A percentile compares a stretch with the other conserved stretches of the same genome.
phyloP scores from a whole-genome alignment of 2,888 invertebrate species.

The Orchesellides sinensis region DNA sequence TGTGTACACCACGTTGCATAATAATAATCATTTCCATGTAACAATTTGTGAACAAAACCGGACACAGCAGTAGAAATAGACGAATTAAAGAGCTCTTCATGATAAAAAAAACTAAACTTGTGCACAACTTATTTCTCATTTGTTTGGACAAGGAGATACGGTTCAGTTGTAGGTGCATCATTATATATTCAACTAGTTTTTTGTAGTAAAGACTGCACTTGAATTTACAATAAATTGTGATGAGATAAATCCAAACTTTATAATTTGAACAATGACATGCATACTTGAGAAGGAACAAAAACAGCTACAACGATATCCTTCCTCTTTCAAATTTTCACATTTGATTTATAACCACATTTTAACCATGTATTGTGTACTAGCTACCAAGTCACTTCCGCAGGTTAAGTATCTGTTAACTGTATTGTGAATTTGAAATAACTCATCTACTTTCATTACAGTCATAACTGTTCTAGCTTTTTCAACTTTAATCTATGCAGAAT shows the following conservation, averaged over 20 bases:
- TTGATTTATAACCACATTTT: constrained; percentile 24
- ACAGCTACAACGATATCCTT: constrained; percentile 39
- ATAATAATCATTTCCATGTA: constrained; percentile 11
- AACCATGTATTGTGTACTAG: constrained; percentile 25
- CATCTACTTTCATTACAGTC: no score
- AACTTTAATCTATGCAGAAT: no score
- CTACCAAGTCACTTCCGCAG: background rate
- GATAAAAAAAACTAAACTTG: constrained; percentile 19
- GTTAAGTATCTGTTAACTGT: no score
- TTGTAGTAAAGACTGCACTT: background rate
- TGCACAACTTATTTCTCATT: constrained; percentile 22
- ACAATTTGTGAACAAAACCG: constrained; percentile 56
- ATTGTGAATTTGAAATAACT: no score
- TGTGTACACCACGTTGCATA: constrained; percentile 1
- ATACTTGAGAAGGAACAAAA: constrained; percentile 18
- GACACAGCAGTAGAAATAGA: constrained; percentile 40
- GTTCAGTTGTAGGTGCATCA: constrained; percentile 26
- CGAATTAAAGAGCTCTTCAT: background rate
- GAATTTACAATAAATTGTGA: constrained; percentile 28
- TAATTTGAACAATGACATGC: constrained; percentile 41
- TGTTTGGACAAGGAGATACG: constrained; percentile 49
- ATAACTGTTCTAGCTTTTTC: no score
- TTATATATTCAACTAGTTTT: background rate
- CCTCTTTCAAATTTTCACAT: constrained; percentile 27
- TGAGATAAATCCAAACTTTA: constrained; percentile 18